A percentile compares a stretch with the other conserved stretches of the same genome.
Evolutionary conservation across 2,113 vertebrate genomes (phyloP).

Genomic region (Hipposideros armiger): DNA sequence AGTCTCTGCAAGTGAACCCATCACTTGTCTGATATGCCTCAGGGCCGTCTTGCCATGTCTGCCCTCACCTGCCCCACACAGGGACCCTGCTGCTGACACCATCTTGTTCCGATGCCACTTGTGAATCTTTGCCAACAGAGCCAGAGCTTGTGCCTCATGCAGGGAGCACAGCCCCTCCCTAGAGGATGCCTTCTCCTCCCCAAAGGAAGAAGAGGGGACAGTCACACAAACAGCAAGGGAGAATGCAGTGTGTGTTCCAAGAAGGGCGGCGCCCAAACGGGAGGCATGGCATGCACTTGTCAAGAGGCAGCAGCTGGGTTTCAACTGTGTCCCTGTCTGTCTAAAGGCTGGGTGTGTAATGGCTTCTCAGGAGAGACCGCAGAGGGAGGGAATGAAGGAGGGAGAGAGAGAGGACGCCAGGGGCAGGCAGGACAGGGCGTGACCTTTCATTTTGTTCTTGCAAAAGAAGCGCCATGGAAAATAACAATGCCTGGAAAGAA

Average conservation of each 20-base stretch:
- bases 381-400: neutral
- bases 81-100: neutral
- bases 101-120: neutral
- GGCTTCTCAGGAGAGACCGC: neutral
- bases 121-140: slow-evolving; percentile 2
- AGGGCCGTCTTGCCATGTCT: neutral
- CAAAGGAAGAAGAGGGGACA: neutral
- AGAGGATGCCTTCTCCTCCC: neutral
- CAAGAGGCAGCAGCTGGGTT: neutral
- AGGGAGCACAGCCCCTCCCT: neutral
- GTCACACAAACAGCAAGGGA: neutral
- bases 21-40: neutral
- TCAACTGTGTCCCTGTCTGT: neutral
- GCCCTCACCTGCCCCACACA: neutral
- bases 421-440: neutral
- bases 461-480: neutral
- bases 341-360: neutral
- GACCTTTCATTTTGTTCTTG: neutral
- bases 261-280: neutral
- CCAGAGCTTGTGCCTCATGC: neutral
- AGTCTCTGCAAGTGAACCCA: neutral
- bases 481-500: neutral
- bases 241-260: neutral
- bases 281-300: neutral
- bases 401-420: neutral